Evolutionary conservation across 2,797 vertebrate genomes (phyloP).

Genomic region (Gorsachius magnificus): DNA sequence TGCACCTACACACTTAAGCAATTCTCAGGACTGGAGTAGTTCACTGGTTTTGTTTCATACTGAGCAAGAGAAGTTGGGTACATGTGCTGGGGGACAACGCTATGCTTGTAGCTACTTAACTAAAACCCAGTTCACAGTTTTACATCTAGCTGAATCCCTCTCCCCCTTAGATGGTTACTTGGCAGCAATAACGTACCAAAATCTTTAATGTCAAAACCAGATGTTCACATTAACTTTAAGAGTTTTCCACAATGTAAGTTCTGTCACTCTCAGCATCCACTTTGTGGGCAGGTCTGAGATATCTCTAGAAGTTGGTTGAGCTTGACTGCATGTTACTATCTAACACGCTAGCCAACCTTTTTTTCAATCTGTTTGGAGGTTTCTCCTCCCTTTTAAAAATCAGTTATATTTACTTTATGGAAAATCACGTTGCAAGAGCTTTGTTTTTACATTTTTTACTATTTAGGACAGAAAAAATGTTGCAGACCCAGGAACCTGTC

Average conservation of each 20-base stretch:
- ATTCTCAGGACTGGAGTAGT: neutral
- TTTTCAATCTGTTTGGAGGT: neutral
- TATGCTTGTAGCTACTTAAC: neutral
- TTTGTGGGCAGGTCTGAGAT: constrained; percentile 27
- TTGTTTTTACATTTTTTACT: constrained; percentile 18
- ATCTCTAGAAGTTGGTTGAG: constrained; percentile 3
- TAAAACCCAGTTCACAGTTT: neutral
- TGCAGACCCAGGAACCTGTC: neutral
- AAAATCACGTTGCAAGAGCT: constrained; percentile 13
- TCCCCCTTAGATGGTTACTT: neutral
- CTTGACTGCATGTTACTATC: constrained; percentile 44
- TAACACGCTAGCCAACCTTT: neutral
- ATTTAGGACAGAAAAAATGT: constrained; percentile 38
- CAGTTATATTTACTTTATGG: neutral
- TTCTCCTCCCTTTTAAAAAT: constrained; percentile 18
- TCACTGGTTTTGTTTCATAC: neutral
- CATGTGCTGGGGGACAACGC: neutral
- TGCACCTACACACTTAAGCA: neutral
- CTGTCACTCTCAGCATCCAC: neutral
- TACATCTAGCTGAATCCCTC: neutral
- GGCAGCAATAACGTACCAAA: neutral
- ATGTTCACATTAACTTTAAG: neutral
- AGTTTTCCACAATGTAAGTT: constrained; percentile 10
- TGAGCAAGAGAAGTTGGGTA: neutral
- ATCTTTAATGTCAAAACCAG: constrained; percentile 48